Evolutionary conservation across 2,888 invertebrate species (phyloP), one percentile per base, ranked within the genome.

Genomic region (Schrankia costaestrigalis): DNA sequence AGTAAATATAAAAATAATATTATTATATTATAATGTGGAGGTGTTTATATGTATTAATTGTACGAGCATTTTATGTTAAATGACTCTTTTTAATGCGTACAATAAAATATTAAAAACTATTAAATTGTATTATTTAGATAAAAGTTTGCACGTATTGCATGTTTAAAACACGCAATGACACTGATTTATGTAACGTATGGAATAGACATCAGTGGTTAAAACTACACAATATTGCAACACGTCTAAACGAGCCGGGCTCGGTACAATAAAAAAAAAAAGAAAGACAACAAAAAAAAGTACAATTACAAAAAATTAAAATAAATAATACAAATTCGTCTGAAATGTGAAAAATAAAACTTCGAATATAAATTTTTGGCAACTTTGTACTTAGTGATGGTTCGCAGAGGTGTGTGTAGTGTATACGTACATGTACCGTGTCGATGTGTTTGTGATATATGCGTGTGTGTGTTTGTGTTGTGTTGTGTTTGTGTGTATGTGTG

Each of bases 371-470:
- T 84, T 86, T 87, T 86, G 87, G 86, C 85, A 82, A 84, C 84
- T 87, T 87, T 87, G 87, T 86, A 87, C 86, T 87, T 82, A 78
- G 79, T 81, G 80, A 82, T 81, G 76, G 63, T 65, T 72, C 68
- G 67, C 69, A 70, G 65, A 68, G 61, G 61, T 66, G 71, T 68
- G 59, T 55, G n/a, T n/a, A 45, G 53, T 48, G 45, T 61, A 38
- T 59, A 11, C 21, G 10, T 48, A 47, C 53, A 49, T 61, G 53
- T 58, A 58, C 38, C 31, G 55, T 52, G 53, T 51, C 30, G 9
- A 26, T 15, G 35, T n/a, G n/a, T n/a, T n/a, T n/a, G n/a, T n/a
- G n/a, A n/a, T n/a, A n/a, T n/a, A n/a, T n/a, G n/a, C n/a, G n/a
- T n/a, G n/a, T 42, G 50, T 57, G 53, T 53, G 35, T 35, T 37